Evolutionary conservation across 2,113 vertebrate genomes (phyloP).

Genomic region (Onychostruthus taczanowskii): DNA sequence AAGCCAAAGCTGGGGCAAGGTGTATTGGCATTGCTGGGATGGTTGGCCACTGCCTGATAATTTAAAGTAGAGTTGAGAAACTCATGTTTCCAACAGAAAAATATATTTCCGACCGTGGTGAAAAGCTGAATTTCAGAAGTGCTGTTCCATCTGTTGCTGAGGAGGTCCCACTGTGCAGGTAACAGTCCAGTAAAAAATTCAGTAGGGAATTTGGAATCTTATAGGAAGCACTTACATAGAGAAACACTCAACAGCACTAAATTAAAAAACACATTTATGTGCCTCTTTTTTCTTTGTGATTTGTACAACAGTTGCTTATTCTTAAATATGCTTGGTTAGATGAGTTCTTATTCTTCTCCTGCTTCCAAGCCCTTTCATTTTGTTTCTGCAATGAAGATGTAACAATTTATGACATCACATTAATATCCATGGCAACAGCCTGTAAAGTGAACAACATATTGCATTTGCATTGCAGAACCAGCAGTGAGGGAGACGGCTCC

Average conservation of each 20-base stretch:
- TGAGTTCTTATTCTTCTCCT: not conserved
- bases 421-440: constrained; percentile 60
- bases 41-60: not conserved
- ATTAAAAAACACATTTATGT: not conserved
- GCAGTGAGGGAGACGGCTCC: not conserved
- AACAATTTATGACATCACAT: constrained; percentile 62
- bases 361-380: constrained; percentile 24
- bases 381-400: constrained; percentile 55
- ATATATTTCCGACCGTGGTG: rapidly evolving
- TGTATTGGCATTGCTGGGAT: rapidly evolving
- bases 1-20: not conserved
- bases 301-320: not conserved
- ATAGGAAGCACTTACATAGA: not conserved
- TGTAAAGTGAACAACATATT: constrained; percentile 42
- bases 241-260: not conserved
- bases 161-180: not conserved
- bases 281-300: not conserved
- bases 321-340: not conserved
- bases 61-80: not conserved
- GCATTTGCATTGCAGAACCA: constrained; percentile 55
- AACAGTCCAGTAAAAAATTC: not conserved
- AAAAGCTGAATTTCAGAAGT: not conserved
- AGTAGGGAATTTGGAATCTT: not conserved
- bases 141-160: not conserved
- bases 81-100: not conserved